Evolutionary conservation across 1,140 invertebrate genomes (phyloP), one percentile per base, ranked within the genome.

Genomic region (Chironomus striatipennis): DNA sequence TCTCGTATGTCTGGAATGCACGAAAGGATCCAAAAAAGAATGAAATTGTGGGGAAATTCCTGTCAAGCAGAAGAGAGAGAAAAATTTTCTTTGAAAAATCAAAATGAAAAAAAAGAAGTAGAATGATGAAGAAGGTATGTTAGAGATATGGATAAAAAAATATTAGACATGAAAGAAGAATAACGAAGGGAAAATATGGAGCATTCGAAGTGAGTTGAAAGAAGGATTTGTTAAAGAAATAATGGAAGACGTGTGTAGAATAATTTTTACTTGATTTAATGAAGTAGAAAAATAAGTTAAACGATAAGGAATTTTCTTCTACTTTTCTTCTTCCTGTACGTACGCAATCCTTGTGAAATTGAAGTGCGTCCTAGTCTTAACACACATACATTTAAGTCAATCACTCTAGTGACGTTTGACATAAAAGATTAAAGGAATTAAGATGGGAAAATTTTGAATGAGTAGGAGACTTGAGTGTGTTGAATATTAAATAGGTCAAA

Each of bases 261-360:
- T 70, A 70, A 70, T 8, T 70, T 70, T 70, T 20, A 9, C 17
- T 70, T 70, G 20, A 70, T 70, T 70, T 70, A 70, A 70, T 70
- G 65, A 70, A 70, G 17, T 70, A 70, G 65, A 70, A 70, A 70
- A 21, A 70, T 20, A 70, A 70, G 65, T 70, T 70, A 70, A 70
- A 70, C 18, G 65, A 70, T 70, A 21, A 70, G 18, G 65, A 70
- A 70, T 10, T 21, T 70, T 57, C 12, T 12, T n/a, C n/a, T n/a
- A 15, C 47, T 57, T n/a, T 9, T 57, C 47, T 15, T n/a, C 7
- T 47, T 9, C 2, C 42, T 47, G n/a, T n/a, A n/a, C 24, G 24
- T 34, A 34, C 24, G 24, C 24, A 34, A 34, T 34, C 1, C 24
- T 34, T 34, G 1, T 1, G 5, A 34, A 12, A 15, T 57, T 57